Evolutionary conservation across 2,113 vertebrate species (phyloP), one percentile per base, ranked within the genome.

Genomic region (Pangasianodon hypophthalmus): DNA sequence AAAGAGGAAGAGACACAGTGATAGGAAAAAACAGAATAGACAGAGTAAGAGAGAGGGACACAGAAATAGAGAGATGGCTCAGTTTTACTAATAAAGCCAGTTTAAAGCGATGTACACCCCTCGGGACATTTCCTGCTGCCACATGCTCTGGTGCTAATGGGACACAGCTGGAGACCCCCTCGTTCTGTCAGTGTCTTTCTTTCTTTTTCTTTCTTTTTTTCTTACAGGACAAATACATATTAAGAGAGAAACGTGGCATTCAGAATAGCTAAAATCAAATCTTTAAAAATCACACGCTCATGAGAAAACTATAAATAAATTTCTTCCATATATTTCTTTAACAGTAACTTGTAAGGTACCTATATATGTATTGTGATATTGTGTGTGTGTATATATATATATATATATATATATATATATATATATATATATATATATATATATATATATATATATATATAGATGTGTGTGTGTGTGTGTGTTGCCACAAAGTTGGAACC

Each of bases 1-100:
- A 69, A 29, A 77, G 52, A 80, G 54, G 87, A 88, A 87, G 82
- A 52, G 26, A 48, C 26, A 73, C 37, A 24, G 37, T 64, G 46
- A 80, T 84, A 26, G 85, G 82, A 77, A 46, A 48, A 56, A 88
- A 54, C 41, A 32, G 58, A 32, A 44, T 4, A 80, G 80, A 71
- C 85, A 91, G 85, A 88, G n/a, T 52, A n/a, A 84, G 60, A 91
- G 77, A 86, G 3, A 89, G 91, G 92, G 93, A 89, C 37, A 50
- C n/a, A 14, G 92, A 93, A 96, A 95, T 95, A 90, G 96, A 96
- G 95, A 96, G 91, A 94, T 94, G 97, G 96, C 96, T 97, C 96
- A 97, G 96, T 96, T 97, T 96, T 97, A 96, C 97, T 98, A 98
- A 98, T 98, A 98, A 99, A 98, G 97, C 97, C 97, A 97, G 97